Evolutionary conservation across 2,797 vertebrate genomes (phyloP).

Genomic region (Periparus ater): DNA sequence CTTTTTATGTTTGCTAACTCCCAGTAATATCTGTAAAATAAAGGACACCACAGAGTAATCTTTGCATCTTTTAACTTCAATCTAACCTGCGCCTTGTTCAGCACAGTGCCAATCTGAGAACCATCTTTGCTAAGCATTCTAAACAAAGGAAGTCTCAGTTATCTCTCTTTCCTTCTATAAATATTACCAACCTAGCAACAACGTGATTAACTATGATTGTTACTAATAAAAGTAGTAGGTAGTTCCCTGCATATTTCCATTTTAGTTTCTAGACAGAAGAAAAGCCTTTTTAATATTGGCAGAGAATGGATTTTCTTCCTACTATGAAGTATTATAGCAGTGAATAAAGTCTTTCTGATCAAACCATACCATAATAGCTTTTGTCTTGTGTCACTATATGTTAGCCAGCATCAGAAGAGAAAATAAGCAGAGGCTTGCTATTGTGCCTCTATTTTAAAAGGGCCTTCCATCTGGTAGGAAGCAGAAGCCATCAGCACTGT

Average conservation of each 20-base stretch:
- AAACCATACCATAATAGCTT: conserved; percentile 76
- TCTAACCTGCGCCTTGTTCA: background rate
- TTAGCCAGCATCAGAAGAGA: conserved; percentile 76
- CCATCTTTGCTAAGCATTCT: background rate
- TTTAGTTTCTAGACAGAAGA: conserved; percentile 42
- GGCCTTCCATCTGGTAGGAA: conserved; percentile 94
- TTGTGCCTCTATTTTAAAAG: conserved; percentile 86
- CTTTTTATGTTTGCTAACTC: conserved; percentile 41
- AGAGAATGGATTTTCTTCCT: conserved; percentile 55
- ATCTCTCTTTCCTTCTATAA: conserved; percentile 41
- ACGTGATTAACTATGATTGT: conserved; percentile 39
- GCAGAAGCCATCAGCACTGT: conserved; percentile 93
- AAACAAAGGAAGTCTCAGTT: conserved; percentile 37
- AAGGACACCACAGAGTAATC: conserved; percentile 16
- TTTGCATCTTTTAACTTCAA: background rate
- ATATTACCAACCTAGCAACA: conserved; percentile 51
- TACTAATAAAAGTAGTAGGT: conserved; percentile 57
- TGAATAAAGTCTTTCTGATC: conserved; percentile 71
- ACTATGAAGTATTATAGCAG: conserved; percentile 47
- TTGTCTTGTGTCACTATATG: conserved; percentile 75
- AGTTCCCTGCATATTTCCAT: conserved; percentile 48
- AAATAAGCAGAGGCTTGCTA: conserved; percentile 77
- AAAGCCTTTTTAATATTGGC: conserved; percentile 17
- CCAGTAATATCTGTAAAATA: conserved; percentile 46
- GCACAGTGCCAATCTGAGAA: background rate